Evolutionary conservation across 2,888 invertebrate genomes (phyloP), one percentile per base, ranked within the genome.

Genomic region (Calameuta idolon): DNA sequence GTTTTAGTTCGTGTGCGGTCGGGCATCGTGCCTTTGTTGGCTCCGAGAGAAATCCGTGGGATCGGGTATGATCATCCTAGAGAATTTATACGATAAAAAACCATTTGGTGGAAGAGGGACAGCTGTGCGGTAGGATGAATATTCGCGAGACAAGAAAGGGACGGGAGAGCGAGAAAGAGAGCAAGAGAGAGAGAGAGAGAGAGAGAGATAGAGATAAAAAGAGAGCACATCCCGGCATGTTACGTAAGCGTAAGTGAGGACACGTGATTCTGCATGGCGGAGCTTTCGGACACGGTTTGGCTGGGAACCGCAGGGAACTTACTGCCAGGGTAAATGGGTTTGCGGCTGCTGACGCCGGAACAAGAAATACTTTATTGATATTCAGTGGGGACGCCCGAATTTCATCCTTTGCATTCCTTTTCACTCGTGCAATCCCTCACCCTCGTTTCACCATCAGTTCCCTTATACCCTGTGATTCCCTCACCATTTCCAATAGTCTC

Each of bases 301-400:
- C 73, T 34, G 75, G 76, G 75, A 77, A 75, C 76, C 55, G n/a
- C 23, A 69, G 55, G 31, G 71, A 71, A 31, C 71, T 34, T 12
- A 71, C 71, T 34, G 73, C 40, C 69, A 75, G 79, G 81, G 81
- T 81, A 83, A 82, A 82, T 81, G 82, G 83, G 77, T 82, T 80
- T 80, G 83, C 79, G 82, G 81, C 79, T 83, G 83, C 83, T 83
- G 83, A 83, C 83, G 83, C 79, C 73, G 80, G 79, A 69, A 82
- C 82, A 82, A 83, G 83, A 83, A 83, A 83, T 83, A 83, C 83
- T 83, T 83, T 83, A 83, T 83, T 82, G 83, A 83, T 82, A 83
- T 83, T 81, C 71, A 71, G 71, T 31, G 34, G 71, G 71, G 34
- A 34, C 75, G 35, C 68, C 74, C 23, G 74, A 69, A 74, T 69